Percentiles rank a stretch among this genome's conserved stretches.
These are phyloP conservation scores for Auanema sp. DNA, from an alignment of 2,888 invertebrate genomes.

Conservation along the genomic window DNA sequence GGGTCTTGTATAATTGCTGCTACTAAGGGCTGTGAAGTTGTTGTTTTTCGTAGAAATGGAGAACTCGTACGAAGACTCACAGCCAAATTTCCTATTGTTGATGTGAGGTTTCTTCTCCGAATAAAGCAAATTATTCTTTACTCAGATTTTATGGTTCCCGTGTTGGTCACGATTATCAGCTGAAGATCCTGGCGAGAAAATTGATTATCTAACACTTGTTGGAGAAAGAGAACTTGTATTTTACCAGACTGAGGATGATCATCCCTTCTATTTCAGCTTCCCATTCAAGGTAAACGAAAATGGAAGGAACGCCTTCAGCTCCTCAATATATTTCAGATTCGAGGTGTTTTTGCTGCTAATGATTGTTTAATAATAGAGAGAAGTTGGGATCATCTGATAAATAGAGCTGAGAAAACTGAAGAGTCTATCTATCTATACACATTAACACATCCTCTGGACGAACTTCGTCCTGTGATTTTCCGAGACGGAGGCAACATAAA, in stretches of 20 bases:
- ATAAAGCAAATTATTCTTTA: not conserved
- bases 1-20: too few relatives aligned
- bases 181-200: constrained; percentile 1
- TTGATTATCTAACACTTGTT: constrained; percentile 35
- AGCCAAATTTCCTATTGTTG: too few relatives aligned
- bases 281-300: constrained; percentile 37
- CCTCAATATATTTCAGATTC: constrained; percentile 14
- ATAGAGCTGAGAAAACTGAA: not conserved
- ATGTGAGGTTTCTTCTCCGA: too few relatives aligned
- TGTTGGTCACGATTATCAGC: constrained; percentile 6
- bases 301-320: too few relatives aligned
- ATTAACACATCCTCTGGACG: constrained; percentile 41
- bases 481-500: not conserved
- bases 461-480: constrained; percentile 42
- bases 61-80: too few relatives aligned
- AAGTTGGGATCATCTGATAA: not conserved
- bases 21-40: too few relatives aligned
- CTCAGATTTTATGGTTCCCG: not conserved
- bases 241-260: constrained; percentile 24
- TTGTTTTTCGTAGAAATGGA: too few relatives aligned
- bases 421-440: constrained; percentile 30
- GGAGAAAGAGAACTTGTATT: constrained; percentile 38
- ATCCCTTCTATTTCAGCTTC: constrained; percentile 35
- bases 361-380: constrained; percentile 16
- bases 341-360: constrained; percentile 9